Conservation (phyloP, 2,797 vertebrate species). For the Philypnodon macrostomus region DNA sequence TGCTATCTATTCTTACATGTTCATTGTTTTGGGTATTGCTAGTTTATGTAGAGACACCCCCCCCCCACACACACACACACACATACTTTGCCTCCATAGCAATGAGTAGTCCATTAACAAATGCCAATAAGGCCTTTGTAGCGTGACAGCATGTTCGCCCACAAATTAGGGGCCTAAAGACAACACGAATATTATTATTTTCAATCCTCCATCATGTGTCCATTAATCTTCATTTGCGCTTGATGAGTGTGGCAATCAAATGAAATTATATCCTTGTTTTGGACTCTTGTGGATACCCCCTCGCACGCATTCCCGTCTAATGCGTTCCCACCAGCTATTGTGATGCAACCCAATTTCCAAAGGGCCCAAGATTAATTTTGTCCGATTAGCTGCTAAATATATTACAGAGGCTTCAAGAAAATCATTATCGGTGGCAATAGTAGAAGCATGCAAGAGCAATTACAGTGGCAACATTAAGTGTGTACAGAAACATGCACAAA, state of each 20-base stretch:
- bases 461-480: too few species aligned
- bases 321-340: conserved; percentile 54
- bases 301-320: conserved; percentile 29
- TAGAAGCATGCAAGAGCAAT: conserved; percentile 28
- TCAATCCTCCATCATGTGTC: conserved; percentile 70
- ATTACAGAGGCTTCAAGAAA: conserved; percentile 55
- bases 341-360: conserved; percentile 63
- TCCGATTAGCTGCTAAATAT: conserved; percentile 73
- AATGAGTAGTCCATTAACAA: conserved; percentile 70
- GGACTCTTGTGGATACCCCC: conserved; percentile 61
- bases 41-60: conserved; percentile 20
- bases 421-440: conserved; percentile 62
- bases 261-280: conserved; percentile 66
- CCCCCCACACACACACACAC: too few species aligned
- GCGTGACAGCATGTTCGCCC: conserved; percentile 70
- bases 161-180: conserved; percentile 76
- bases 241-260: conserved; percentile 76
- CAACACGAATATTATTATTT: conserved; percentile 75
- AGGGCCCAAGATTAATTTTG: conserved; percentile 70
- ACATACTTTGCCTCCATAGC: conserved; percentile 31
- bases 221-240: conserved; percentile 77
- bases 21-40: conserved; percentile 18
- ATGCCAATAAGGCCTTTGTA: conserved; percentile 71
- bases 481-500: too few species aligned
- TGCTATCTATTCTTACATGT: conserved; percentile 14